These are phyloP conservation scores for Drosophila kohkoa DNA, from an alignment of 1,140 invertebrate genomes.

Conservation along the genomic window DNA sequence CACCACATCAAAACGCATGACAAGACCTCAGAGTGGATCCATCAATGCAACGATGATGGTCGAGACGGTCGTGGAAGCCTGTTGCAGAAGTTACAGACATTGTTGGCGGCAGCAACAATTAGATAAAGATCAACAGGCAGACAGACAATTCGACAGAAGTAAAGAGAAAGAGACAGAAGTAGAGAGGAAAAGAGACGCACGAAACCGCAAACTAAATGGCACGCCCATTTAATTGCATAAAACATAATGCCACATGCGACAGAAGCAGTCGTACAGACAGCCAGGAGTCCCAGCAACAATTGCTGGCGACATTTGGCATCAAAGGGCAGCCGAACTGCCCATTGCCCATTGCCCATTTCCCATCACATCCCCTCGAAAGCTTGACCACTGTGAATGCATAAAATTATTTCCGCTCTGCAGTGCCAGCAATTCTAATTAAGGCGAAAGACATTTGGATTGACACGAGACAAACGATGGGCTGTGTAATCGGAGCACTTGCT, in stretches of 20 bases:
- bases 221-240: slow-evolving; percentile 81
- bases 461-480: slow-evolving; percentile 79
- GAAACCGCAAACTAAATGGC: slow-evolving; percentile 71
- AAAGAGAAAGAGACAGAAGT: slow-evolving; percentile 21
- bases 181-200: slow-evolving; percentile 23
- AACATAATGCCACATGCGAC: slow-evolving; percentile 70
- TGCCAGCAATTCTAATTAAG: slow-evolving; percentile 79
- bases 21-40: slow-evolving; percentile 33
- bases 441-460: slow-evolving; percentile 82
- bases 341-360: background rate
- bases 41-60: slow-evolving; percentile 30
- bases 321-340: slow-evolving; percentile 69
- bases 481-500: slow-evolving; percentile 72
- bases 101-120: slow-evolving; percentile 67
- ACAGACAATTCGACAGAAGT: slow-evolving; percentile 17
- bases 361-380: background rate
- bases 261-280: slow-evolving; percentile 7
- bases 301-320: slow-evolving; percentile 80
- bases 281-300: slow-evolving; percentile 58
- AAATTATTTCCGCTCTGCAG: slow-evolving; percentile 75
- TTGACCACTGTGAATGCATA: slow-evolving; percentile 66
- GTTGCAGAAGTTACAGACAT: slow-evolving; percentile 53
- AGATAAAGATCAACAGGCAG: slow-evolving; percentile 78
- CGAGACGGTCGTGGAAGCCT: slow-evolving; percentile 31
- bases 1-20: slow-evolving; percentile 52